phyloP scores from a whole-genome alignment of 53 echinoderm and acorn worm genomes.

The Stichopus horrens region DNA sequence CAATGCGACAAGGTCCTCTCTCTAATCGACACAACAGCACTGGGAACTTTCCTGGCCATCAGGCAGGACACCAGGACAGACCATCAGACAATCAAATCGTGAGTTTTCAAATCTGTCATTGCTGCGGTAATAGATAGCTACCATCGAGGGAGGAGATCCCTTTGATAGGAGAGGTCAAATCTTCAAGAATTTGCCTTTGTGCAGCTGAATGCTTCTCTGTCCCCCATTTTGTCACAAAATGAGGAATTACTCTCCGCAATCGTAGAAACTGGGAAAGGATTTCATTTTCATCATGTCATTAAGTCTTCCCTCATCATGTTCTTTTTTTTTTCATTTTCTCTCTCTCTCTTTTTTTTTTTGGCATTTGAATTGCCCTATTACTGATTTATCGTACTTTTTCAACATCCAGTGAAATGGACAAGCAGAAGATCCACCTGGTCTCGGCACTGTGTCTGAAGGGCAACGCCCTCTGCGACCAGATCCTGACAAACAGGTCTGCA shows the following conservation, averaged over 20 bases:
- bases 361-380: not conserved
- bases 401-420: slow-evolving; percentile 85
- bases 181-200: too few relatives aligned
- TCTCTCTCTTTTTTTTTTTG: not conserved
- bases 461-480: slow-evolving; percentile 77
- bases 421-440: slow-evolving; percentile 78
- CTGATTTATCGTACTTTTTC: not conserved
- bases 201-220: too few relatives aligned
- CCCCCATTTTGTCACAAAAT: too few relatives aligned
- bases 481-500: slow-evolving; percentile 63
- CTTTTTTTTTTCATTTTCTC: not conserved
- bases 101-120: slow-evolving; percentile 43
- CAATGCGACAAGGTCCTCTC: slow-evolving; percentile 81
- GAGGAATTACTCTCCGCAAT: too few relatives aligned
- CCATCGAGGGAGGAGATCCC: too few relatives aligned
- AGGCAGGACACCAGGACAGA: slow-evolving; percentile 93
- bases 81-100: slow-evolving; percentile 78
- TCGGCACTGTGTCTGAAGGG: slow-evolving; percentile 77
- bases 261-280: too few relatives aligned
- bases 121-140: too few relatives aligned
- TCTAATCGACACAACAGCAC: slow-evolving; percentile 78
- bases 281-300: too few relatives aligned
- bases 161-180: too few relatives aligned
- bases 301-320: not conserved
- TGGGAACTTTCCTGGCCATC: slow-evolving; percentile 74